Base-by-base conservation (phyloP, 2,113 vertebrate species). In the Piaya cayana region DNA sequence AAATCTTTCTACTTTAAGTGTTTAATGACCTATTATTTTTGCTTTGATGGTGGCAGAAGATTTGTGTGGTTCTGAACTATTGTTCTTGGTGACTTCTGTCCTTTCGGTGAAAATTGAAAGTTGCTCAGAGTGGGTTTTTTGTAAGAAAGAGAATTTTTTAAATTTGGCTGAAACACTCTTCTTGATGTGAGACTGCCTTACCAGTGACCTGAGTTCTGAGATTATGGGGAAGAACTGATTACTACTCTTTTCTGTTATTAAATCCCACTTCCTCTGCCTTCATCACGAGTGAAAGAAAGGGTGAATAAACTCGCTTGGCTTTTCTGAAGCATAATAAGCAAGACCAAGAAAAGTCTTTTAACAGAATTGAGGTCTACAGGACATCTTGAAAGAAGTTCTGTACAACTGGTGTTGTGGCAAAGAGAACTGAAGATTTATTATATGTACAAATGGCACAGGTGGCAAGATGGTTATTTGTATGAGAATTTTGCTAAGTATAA, bases 11-110 rank as follows among this genome's bases (percentile, higher is more conserved):
- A 27, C 84, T 91, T 45, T 86, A 69, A 89, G 80, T 59, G 39
- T 94, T 94, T 96, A 97, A 97, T 93, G 94, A 79, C 69, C 85
- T 94, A 93, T 86, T 86, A 82, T 93, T 97, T 95, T 93, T 91
- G 27, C 58, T 76, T 65, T 87, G 77, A 94, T 90, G 76, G 77
- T 86, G 62, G 58, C 83, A 95, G 86, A 84, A 83, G 45, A 29
- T 59, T 8, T 71, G 42, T 2, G 2, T 5, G 75, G 52, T 60
- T 79, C 42, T 87, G 82, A 95, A 83, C 77, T 88, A 72, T 49
- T 83, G 82, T 65, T 88, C 78, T 67, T 88, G 34, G 75, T 79
- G 81, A 86, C 53, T 89, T 77, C 56, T 91, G 62, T 79, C 42
- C 30, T 84, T 37, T 6, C 42, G 43, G 52, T 29, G 52, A 85